Evolutionary conservation across 1,140 invertebrate genomes (phyloP).

Genomic region (Cyrtorhinus lividipennis): DNA sequence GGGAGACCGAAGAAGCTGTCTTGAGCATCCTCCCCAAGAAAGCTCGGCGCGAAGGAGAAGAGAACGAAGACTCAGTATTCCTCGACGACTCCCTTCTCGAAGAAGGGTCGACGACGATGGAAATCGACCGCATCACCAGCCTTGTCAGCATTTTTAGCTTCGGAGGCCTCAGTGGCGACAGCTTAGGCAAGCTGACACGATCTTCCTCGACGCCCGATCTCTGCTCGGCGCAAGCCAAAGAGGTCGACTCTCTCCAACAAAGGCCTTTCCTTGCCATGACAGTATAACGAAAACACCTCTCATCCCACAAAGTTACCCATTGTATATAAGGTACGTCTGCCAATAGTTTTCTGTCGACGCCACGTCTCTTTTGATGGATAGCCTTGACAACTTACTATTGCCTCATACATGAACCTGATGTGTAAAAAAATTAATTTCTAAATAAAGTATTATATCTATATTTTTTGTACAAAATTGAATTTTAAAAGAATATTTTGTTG

Average conservation of each 20-base stretch:
- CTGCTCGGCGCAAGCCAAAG: conserved; percentile 37
- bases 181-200: conserved; percentile 30
- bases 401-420: background rate
- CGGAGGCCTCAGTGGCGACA: conserved; percentile 29
- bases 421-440: conserved; percentile 13
- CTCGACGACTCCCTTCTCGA: conserved; percentile 31
- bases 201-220: conserved; percentile 36
- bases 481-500: conserved; percentile 18
- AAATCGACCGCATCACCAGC: conserved; percentile 39
- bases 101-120: conserved; percentile 32
- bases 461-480: conserved; percentile 16
- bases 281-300: conserved; percentile 20
- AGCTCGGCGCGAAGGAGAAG: conserved; percentile 22
- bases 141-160: conserved; percentile 41
- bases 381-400: conserved; percentile 17
- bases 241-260: conserved; percentile 32
- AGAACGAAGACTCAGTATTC: conserved; percentile 29
- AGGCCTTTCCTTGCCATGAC: conserved; percentile 38
- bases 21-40: conserved; percentile 36
- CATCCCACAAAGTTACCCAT: conserved; percentile 3
- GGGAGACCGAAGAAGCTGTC: conserved; percentile 37
- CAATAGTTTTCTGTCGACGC: conserved; percentile 9
- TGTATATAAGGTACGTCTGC: conserved; percentile 12
- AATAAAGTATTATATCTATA: background rate
- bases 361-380: background rate